These are phyloP conservation scores for Collichthys lucidus DNA, from an alignment of 2,113 vertebrate genomes.

Conservation along the genomic window DNA sequence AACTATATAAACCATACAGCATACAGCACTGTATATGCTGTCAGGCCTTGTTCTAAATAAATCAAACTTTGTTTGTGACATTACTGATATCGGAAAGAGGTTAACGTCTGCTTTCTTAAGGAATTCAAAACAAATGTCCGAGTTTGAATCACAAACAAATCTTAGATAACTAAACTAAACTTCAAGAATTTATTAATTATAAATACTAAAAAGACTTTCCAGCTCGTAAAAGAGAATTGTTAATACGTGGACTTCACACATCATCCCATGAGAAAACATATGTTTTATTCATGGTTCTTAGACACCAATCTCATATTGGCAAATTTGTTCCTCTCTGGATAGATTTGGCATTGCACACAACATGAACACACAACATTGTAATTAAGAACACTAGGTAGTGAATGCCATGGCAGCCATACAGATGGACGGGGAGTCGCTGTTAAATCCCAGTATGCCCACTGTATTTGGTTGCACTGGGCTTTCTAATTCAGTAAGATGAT, in stretches of 20 bases:
- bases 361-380: neutral
- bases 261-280: slow-evolving; percentile 27
- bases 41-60: neutral
- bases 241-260: slow-evolving; percentile 49
- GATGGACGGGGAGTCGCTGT: neutral
- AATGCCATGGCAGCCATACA: neutral
- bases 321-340: neutral
- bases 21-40: neutral
- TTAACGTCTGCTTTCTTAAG: neutral
- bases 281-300: slow-evolving; percentile 53
- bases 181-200: slow-evolving; percentile 20
- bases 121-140: slow-evolving; percentile 28
- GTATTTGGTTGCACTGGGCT: neutral
- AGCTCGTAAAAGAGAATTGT: slow-evolving; percentile 54
- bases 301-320: slow-evolving; percentile 9
- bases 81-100: slow-evolving; percentile 1
- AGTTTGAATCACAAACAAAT: slow-evolving; percentile 17
- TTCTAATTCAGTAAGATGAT: neutral
- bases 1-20: neutral
- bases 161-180: slow-evolving; percentile 12
- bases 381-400: neutral
- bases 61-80: neutral
- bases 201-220: slow-evolving; percentile 22
- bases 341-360: neutral
- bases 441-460: neutral